Evolutionary conservation across 1,140 invertebrate genomes (phyloP), one percentile per base, ranked within the genome.

Genomic region (Metaphire vulgaris): DNA sequence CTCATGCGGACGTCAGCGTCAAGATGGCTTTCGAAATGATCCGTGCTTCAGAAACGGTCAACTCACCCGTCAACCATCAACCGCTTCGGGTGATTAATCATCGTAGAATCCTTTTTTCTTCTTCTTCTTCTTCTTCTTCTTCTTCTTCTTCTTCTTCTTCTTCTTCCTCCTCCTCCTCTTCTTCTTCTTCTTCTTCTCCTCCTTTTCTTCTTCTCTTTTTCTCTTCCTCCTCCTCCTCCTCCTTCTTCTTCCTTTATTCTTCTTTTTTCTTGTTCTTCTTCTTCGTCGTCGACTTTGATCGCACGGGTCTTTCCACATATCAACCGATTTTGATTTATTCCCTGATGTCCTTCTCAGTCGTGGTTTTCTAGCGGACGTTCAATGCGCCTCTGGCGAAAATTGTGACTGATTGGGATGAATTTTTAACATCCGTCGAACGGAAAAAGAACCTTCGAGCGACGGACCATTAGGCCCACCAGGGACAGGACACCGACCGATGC

Each of bases 171-270:
- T n/a, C n/a, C 64, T 65, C 64, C 64, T 65, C 64, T 65, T n/a
- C 64, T 65, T n/a, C 64, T n/a, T 65, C 64, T 65, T n/a, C 64
- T n/a, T 65, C 64, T 65, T n/a, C 64, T 65, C 64, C 64, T n/a
- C n/a, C 64, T 28, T 70, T 28, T 32, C 69, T 29, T 28, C 16
- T 16, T 70, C 69, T 28, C 30, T 70, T 28, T 70, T 28, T 28
- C 30, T 70, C 69, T 70, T 28, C 69, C n/a, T 32, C 69, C 28
- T 28, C 69, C 69, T 70, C 69, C 28, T 16, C 69, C 28, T 28
- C 69, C 69, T 32, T 29, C 69, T 28, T 28, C 28, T 28, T 70
- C 69, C 30, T 28, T 70, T 28, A 15, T 28, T 29, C 69, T 70
- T 70, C 69, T 29, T 28, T 70, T 28, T n/a, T n/a, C n/a, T n/a